Evolutionary conservation across 2,888 invertebrate species (phyloP).

Genomic region (Chelonus formosanus): DNA sequence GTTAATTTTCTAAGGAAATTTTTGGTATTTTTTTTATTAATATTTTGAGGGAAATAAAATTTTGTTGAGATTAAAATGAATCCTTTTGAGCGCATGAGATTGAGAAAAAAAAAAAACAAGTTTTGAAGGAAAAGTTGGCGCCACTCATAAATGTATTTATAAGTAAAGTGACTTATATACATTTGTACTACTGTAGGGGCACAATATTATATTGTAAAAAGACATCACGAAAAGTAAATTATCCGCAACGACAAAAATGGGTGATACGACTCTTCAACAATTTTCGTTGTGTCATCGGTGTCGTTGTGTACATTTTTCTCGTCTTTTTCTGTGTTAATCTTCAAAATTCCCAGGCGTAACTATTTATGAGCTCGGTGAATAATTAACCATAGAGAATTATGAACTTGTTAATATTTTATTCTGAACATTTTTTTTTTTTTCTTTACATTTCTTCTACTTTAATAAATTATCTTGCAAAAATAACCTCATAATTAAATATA

Average conservation of each 20-base stretch:
- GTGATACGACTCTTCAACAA: constrained; percentile 29
- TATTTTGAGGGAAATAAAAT: no score
- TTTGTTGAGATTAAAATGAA: no score
- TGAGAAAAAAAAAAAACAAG: constrained; percentile 3
- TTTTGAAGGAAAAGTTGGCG: constrained; percentile 19
- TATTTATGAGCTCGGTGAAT: constrained; percentile 13
- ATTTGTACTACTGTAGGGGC: constrained; percentile 1
- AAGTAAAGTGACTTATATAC: constrained; percentile 1
- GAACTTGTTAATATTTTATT: constrained; percentile 19
- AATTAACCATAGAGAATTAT: constrained; percentile 24
- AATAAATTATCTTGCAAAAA: no score
- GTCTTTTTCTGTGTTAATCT: constrained; percentile 8
- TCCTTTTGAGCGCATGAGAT: not conserved
- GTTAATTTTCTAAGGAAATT: no score
- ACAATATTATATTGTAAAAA: constrained; percentile 26
- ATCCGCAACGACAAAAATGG: constrained; percentile 32
- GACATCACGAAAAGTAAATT: constrained; percentile 34
- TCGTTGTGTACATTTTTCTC: constrained; percentile 2
- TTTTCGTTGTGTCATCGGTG: constrained; percentile 21
- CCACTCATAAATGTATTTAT: constrained; percentile 12
- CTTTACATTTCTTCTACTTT: not conserved
- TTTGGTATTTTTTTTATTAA: no score
- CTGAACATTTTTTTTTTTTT: constrained; percentile 3
- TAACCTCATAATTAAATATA: no score
- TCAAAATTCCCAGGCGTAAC: constrained; percentile 17